Percentiles rank a stretch among this genome's conserved stretches.
These are phyloP conservation scores for Pocillopora grandis DNA, from an alignment of 92 coral and sea anemone genomes.

Conservation along the genomic window DNA sequence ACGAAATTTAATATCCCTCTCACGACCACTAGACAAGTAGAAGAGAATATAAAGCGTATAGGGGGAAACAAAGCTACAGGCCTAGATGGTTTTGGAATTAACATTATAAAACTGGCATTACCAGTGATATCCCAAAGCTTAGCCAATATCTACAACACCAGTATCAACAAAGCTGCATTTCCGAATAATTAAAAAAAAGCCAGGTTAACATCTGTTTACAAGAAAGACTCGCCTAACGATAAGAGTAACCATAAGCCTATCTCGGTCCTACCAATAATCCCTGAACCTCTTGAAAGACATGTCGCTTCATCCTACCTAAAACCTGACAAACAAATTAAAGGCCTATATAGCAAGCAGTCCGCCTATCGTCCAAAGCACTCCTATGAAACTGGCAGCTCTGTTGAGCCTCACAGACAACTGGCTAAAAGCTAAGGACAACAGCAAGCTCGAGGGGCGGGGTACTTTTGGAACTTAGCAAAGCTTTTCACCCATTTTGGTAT, in stretches of 20 bases:
- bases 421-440: constrained; percentile 58
- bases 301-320: constrained; percentile 29
- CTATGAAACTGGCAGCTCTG: constrained; percentile 35
- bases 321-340: constrained; percentile 23
- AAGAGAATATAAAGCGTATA: constrained; percentile 28
- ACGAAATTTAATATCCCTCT: constrained; percentile 21
- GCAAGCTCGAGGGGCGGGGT: constrained; percentile 45
- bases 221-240: constrained; percentile 31
- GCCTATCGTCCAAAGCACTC: constrained; percentile 43
- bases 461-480: constrained; percentile 39
- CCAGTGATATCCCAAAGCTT: constrained; percentile 44
- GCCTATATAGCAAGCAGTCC: constrained; percentile 38
- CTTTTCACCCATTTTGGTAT: constrained; percentile 40
- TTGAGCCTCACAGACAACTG: constrained; percentile 43
- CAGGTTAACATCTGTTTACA: constrained; percentile 25
- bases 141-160: constrained; percentile 35
- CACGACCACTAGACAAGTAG: constrained; percentile 25
- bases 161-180: constrained; percentile 19
- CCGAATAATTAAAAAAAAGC: not conserved
- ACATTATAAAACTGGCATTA: constrained; percentile 34
- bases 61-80: constrained; percentile 50
- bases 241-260: constrained; percentile 42
- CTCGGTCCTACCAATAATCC: constrained; percentile 3
- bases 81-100: constrained; percentile 40
- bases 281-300: constrained; percentile 51